Base-by-base conservation (phyloP, 2,113 vertebrate species). In the Paratilapia polleni region DNA sequence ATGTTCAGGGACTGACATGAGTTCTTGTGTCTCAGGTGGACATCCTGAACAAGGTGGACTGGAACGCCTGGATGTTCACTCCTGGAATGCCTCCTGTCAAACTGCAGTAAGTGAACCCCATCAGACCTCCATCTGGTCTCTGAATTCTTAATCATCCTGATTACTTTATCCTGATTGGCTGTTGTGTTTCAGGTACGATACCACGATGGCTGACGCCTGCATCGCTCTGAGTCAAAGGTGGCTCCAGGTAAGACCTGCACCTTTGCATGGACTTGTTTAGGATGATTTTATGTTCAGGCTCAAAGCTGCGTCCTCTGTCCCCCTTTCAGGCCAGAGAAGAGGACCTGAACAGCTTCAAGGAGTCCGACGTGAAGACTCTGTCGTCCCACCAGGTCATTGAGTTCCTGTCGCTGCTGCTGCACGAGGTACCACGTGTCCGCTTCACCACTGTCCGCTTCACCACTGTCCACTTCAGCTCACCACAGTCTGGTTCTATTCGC, bases 1-100 rank as follows among this genome's bases (percentile, higher is more conserved):
- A 6, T 6, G 5, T 47, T 47, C 14, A 52, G 3, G 47, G 11
- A n/a, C 6, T 77, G 14, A 68, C 13, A 19, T 20, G 24, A 36
- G 49, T 2, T 20, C 28, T 5, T 66, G 57, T 63, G 2, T 62
- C 56, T 15, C 91, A 99, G 98, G 96, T 95, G 78, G 97, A 98
- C 43, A 5, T 97, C 92, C 96, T 99, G 88, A 95, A 98, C 91
- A 96, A 97, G 92, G 98, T 99, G 76, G 98, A 99, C 88, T 99
- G 98, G 98, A 96, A 97, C 14, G 92, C 94, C 0, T 99, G 98
- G 98, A 97, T 99, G 91, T 93, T 97, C 85, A 95, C 97, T 22
- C 97, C 98, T 41, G 98, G 98, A 68, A 97, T 99, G 97, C 97
- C 98, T 66, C 97, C 98, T 1, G 94, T 96, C 31, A 97, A 97